Evolutionary conservation across 1,140 invertebrate species (phyloP).

Genomic region (Brachionus calyciflorus): DNA sequence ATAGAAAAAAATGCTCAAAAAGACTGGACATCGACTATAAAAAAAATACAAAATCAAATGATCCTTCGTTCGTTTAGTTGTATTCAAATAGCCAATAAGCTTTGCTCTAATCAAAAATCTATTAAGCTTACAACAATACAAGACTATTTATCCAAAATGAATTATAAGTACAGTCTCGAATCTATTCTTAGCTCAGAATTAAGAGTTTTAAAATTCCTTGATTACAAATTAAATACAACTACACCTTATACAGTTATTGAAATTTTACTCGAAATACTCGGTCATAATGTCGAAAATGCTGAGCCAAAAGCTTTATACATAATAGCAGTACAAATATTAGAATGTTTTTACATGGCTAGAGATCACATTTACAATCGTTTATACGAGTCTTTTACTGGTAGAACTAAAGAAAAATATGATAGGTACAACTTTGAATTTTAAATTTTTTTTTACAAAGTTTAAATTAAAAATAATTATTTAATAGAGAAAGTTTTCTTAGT

Average conservation of each 20-base stretch:
- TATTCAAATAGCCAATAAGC: constrained; percentile 23
- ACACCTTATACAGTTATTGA: constrained; percentile 20
- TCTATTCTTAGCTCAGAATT: constrained; percentile 38
- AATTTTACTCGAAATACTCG: constrained; percentile 31
- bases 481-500: not conserved
- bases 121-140: not conserved
- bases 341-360: constrained; percentile 11
- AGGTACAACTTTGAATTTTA: not conserved
- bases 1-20: not conserved
- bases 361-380: not conserved
- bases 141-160: not conserved
- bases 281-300: not conserved
- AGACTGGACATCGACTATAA: not conserved
- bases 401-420: not conserved
- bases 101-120: not conserved
- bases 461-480: not conserved
- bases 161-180: constrained; percentile 3
- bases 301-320: constrained; percentile 9
- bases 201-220: not conserved
- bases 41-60: constrained; percentile 26
- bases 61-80: constrained; percentile 7
- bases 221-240: constrained; percentile 1
- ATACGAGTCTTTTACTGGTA: constrained; percentile 1
- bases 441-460: not conserved
- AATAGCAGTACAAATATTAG: not conserved